Conservation (phyloP, 64 coral and sea anemone genomes). For the Hydrozoanthus tunicans region DNA sequence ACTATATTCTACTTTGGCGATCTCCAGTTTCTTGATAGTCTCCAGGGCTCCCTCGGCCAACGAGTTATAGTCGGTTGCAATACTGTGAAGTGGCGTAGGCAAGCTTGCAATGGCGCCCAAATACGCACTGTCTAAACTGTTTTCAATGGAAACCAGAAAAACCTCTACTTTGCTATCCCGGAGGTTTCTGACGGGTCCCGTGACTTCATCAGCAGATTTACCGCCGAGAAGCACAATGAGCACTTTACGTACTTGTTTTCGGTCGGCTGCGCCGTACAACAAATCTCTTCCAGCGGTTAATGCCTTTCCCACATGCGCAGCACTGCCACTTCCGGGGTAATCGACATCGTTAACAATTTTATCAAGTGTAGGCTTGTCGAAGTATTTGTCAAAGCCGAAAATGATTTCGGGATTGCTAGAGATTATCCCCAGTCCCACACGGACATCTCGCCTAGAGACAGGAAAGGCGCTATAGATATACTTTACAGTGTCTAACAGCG, state of each 20-base stretch:
- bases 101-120: constrained; percentile 12
- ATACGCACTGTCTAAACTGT: constrained; percentile 7
- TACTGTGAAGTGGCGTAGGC: constrained; percentile 7
- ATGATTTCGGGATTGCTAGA: constrained; percentile 66
- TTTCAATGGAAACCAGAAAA: constrained; percentile 66
- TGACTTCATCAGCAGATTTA: constrained; percentile 62
- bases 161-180: constrained; percentile 76
- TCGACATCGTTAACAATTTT: constrained; percentile 57
- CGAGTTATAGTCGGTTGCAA: constrained; percentile 6
- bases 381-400: constrained; percentile 80
- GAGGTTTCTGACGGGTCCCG: constrained; percentile 48
- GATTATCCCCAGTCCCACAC: constrained; percentile 70
- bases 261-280: constrained; percentile 43
- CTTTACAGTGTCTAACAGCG: constrained; percentile 64
- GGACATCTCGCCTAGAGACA: constrained; percentile 59
- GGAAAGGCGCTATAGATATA: constrained; percentile 78
- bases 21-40: constrained; percentile 64
- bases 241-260: constrained; percentile 52
- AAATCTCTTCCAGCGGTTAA: constrained; percentile 25
- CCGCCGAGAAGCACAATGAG: constrained; percentile 63
- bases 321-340: constrained; percentile 57
- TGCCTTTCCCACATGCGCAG: constrained; percentile 69
- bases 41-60: constrained; percentile 53
- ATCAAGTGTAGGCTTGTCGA: constrained; percentile 55
- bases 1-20: constrained; percentile 76